Evolutionary conservation across 2,113 vertebrate genomes (phyloP).

Genomic region (Scortum barcoo): DNA sequence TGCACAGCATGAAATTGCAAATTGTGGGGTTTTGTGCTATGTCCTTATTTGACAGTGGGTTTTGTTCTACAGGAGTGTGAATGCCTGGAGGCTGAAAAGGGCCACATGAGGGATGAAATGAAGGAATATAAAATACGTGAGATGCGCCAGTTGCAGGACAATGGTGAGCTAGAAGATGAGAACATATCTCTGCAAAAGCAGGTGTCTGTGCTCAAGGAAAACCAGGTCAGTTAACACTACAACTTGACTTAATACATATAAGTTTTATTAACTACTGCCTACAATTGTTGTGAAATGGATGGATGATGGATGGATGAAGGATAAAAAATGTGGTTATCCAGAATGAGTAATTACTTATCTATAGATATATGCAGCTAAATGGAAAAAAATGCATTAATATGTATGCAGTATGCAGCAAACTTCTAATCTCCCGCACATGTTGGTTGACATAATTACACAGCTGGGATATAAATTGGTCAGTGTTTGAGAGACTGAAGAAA

Average conservation of each 20-base stretch:
- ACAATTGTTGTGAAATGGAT: neutral
- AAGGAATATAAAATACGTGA: slow-evolving; percentile 88
- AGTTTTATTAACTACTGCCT: neutral
- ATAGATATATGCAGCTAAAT: neutral
- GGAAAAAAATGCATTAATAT: neutral
- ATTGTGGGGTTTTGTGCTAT: neutral
- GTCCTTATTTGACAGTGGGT: neutral
- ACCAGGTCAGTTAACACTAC: slow-evolving; percentile 81
- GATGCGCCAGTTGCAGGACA: slow-evolving; percentile 87
- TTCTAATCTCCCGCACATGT: slow-evolving; percentile 5
- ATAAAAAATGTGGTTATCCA: neutral
- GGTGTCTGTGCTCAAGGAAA: slow-evolving; percentile 87
- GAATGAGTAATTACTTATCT: neutral
- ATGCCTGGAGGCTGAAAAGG: slow-evolving; percentile 84
- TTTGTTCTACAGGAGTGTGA: slow-evolving; percentile 82
- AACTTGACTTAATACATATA: neutral
- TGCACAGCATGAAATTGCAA: neutral
- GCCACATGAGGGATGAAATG: slow-evolving; percentile 84
- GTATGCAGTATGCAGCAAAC: neutral
- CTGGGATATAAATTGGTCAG: neutral
- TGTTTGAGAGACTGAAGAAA: slow-evolving; percentile 12
- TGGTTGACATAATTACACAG: slow-evolving; percentile 28
- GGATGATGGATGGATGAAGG: neutral
- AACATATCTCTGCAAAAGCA: slow-evolving; percentile 90
- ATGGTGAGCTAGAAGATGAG: slow-evolving; percentile 88